Base-by-base conservation (phyloP, 1,140 invertebrate genomes). In the Microplitis demolitor region DNA sequence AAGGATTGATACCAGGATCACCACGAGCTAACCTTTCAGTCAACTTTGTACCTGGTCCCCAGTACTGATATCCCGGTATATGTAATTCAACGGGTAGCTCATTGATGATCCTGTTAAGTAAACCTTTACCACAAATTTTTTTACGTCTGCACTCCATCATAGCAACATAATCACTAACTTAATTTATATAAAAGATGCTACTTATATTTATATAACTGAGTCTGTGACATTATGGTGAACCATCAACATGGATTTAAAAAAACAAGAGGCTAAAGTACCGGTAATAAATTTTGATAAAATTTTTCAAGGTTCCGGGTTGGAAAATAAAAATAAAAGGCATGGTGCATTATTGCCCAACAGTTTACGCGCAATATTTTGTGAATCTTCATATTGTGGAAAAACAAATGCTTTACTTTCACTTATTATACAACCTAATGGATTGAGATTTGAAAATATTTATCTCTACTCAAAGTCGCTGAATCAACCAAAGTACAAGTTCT, bases 381-480 rank as follows among this genome's bases (percentile, higher is more conserved):
- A 2, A 24, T 2, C 24, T 11, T 45, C 39, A 45, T 6, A 45
- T 8, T 45, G 39, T 45, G 39, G 39, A 45, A 45, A 45, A 68
- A 68, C 66, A 11, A 71, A 71, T 53, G 60, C 45, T 11, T 24
- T 54, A 8, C 51, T 71, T 2, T 39, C 69, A 53, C 60, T 71
- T 14, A 63, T 71, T 9, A 54, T 50, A 5, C 61, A 64, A 16
- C 45, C 50, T 9, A 71, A 71, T 54, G 69, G 60, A 3, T 64
- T 63, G 16, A 63, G 50, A 71, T 71, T 64, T 53, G 60, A 71
- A 53, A 71, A 71, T 53, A 33, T 71, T 4, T 64, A 63, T 50
- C 39, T 71, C 2, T 64, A 71, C n/a, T 71, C 69, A 4, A 71
- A 71, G 13, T 70, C 69, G 4, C 4, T 62, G 8, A 61, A 70